Conservation (phyloP, 2,888 invertebrate genomes). For the Pterostichus niger region DNA sequence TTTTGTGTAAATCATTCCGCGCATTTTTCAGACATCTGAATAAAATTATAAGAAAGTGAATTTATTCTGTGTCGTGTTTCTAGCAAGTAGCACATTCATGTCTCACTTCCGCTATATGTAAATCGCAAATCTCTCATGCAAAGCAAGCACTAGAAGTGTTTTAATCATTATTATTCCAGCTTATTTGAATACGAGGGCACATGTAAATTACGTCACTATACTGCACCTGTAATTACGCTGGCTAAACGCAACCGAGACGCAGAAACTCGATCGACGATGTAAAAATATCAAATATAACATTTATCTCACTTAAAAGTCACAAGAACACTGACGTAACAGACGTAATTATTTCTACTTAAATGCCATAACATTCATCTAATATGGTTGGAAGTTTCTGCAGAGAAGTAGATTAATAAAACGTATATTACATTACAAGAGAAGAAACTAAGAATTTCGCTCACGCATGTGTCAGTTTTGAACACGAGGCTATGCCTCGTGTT, state of each 20-base stretch:
- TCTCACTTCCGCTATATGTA: conserved; percentile 2
- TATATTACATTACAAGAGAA: too few relatives aligned
- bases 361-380: conserved; percentile 24
- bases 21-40: too few relatives aligned
- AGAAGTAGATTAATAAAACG: neutral
- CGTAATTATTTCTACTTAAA: conserved; percentile 2
- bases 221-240: conserved; percentile 9
- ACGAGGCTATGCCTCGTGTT: too few relatives aligned
- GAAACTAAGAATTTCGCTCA: too few relatives aligned
- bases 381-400: neutral
- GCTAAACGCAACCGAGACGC: neutral
- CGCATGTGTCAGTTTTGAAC: too few relatives aligned
- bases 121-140: neutral
- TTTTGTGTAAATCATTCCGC: too few relatives aligned
- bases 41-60: too few relatives aligned
- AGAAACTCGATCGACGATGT: neutral
- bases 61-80: too few relatives aligned
- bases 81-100: conserved; percentile 2
- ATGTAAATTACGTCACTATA: conserved; percentile 21
- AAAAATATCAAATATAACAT: conserved; percentile 5
- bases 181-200: conserved; percentile 44
- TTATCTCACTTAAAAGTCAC: conserved; percentile 13
- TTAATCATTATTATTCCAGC: conserved; percentile 22
- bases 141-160: neutral
- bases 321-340: neutral